A percentile compares a stretch with the other conserved stretches of the same genome.
Conservation (phyloP, 2,888 invertebrate species). For the Scaptomyza cyrtandrae region DNA sequence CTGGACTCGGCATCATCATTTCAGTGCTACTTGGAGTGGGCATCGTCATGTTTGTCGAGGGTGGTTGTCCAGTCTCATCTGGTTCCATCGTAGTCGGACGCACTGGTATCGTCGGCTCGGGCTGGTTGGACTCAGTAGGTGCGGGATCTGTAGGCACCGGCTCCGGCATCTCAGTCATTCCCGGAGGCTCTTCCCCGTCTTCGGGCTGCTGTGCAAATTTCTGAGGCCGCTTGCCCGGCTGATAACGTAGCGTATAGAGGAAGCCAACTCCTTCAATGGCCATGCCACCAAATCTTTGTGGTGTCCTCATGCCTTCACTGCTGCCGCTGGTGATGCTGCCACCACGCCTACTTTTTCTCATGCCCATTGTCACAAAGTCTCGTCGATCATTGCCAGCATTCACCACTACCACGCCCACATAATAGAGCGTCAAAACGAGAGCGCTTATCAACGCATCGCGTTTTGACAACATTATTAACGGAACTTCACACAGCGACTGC, state of each 20-base stretch:
- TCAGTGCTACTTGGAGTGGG: slow-evolving; percentile 18
- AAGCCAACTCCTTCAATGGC: slow-evolving; percentile 55
- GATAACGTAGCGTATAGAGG: slow-evolving; percentile 74
- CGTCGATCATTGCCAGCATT: slow-evolving; percentile 24
- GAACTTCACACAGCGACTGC: slow-evolving; percentile 71
- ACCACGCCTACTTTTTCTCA: slow-evolving; percentile 25
- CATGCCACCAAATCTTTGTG: slow-evolving; percentile 50
- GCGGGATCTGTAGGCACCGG: slow-evolving; percentile 38
- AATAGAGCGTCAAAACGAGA: slow-evolving; percentile 71
- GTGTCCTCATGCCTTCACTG: not conserved
- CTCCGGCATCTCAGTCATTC: slow-evolving; percentile 35
- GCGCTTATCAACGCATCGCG: slow-evolving; percentile 75
- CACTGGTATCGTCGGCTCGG: slow-evolving; percentile 66
- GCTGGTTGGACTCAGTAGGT: slow-evolving; percentile 36
- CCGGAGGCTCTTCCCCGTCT: slow-evolving; percentile 37
- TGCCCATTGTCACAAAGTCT: slow-evolving; percentile 71
- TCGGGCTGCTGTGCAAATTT: slow-evolving; percentile 67
- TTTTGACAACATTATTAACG: slow-evolving; percentile 80
- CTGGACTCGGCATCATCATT: slow-evolving; percentile 34
- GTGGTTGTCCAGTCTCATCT: slow-evolving; percentile 20
- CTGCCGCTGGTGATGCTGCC: slow-evolving; percentile 16
- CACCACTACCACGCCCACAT: slow-evolving; percentile 62
- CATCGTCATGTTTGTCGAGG: slow-evolving; percentile 36
- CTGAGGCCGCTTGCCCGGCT: slow-evolving; percentile 67
- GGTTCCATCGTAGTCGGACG: slow-evolving; percentile 49